A percentile compares a stretch with the other conserved stretches of the same genome.
Evolutionary conservation across 1,140 invertebrate species (phyloP).

Genomic region (Heliconius hewitsoni): DNA sequence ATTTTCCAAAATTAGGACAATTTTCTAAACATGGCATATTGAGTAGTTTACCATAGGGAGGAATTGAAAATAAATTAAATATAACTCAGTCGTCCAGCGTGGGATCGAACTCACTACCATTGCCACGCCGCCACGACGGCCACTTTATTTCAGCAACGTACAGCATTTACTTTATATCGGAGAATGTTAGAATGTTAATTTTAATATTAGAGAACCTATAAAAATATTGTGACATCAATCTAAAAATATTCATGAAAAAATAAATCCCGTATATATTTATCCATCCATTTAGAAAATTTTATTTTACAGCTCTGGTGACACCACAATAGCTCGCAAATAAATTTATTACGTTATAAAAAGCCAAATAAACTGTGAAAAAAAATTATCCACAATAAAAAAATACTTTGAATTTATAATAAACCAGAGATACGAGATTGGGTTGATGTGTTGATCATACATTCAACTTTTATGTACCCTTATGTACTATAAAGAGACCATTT

Average conservation of each 20-base stretch:
- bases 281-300: not conserved
- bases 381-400: not conserved
- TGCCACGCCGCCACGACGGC: too few relatives aligned
- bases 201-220: too few relatives aligned
- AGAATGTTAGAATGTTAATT: too few relatives aligned
- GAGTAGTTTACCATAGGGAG: too few relatives aligned
- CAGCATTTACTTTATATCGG: too few relatives aligned
- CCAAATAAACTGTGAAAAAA: not conserved
- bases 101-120: too few relatives aligned
- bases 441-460: not conserved
- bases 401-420: not conserved
- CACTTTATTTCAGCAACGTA: too few relatives aligned
- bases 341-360: conserved; percentile 7
- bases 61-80: too few relatives aligned
- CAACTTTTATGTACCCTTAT: not conserved
- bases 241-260: not conserved
- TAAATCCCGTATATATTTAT: not conserved
- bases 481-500: not conserved
- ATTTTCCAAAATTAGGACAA: too few relatives aligned
- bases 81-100: too few relatives aligned
- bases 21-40: too few relatives aligned
- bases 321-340: not conserved
- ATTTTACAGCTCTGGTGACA: not conserved
- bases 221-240: not conserved
- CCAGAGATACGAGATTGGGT: not conserved